phyloP scores from a whole-genome alignment of 1,140 invertebrate species.

The Zaprionus kolodkinae region DNA sequence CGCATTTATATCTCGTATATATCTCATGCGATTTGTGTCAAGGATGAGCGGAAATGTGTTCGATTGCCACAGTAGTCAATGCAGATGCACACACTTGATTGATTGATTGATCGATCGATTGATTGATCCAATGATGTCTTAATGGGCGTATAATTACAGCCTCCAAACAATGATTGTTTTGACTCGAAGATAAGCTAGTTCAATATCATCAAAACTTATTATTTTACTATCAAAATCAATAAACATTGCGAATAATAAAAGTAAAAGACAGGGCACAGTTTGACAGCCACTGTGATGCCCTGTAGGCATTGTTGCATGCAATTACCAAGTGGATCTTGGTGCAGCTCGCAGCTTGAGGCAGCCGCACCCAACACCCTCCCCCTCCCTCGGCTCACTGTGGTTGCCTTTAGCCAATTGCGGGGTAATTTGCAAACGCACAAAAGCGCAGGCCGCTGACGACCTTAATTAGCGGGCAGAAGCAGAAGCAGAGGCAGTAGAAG shows the following conservation, averaged over 20 bases:
- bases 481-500: slow-evolving; percentile 12
- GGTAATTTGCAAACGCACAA: slow-evolving; percentile 81
- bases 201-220: background rate
- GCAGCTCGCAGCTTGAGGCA: slow-evolving; percentile 16
- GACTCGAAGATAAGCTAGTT: background rate
- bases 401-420: slow-evolving; percentile 62
- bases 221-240: slow-evolving; percentile 7
- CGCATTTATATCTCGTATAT: slow-evolving; percentile 42
- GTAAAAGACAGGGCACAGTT: slow-evolving; percentile 39
- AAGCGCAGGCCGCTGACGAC: slow-evolving; percentile 67
- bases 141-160: slow-evolving; percentile 65
- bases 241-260: slow-evolving; percentile 35
- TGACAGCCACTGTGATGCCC: slow-evolving; percentile 42
- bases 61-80: slow-evolving; percentile 36
- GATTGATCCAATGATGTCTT: slow-evolving; percentile 65
- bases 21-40: slow-evolving; percentile 66
- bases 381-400: background rate
- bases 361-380: slow-evolving; percentile 8
- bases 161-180: background rate
- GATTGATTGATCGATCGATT: slow-evolving; percentile 47
- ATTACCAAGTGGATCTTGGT: slow-evolving; percentile 59
- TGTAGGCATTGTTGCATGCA: slow-evolving; percentile 46
- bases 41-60: slow-evolving; percentile 69
- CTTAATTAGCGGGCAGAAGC: slow-evolving; percentile 66
- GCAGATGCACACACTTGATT: slow-evolving; percentile 52